Conservation (phyloP, 2,888 invertebrate species). For the Synanthedon andrenaeformis region DNA sequence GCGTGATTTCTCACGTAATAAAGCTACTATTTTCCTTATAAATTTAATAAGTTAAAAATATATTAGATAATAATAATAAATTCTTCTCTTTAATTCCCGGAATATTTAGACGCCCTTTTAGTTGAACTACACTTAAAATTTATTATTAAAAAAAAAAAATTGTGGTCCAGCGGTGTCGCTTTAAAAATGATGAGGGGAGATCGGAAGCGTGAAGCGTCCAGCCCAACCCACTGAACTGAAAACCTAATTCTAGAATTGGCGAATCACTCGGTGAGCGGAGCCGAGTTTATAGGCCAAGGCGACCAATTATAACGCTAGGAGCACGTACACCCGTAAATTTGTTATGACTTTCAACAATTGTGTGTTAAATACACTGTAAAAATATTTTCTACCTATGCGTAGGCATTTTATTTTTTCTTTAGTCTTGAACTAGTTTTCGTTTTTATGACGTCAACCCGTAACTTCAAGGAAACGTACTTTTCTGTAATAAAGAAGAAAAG, state of each 20-base stretch:
- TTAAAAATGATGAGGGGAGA: constrained; percentile 8
- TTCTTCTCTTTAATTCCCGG: not conserved
- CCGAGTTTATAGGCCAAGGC: constrained; percentile 62
- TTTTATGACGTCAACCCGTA: not conserved
- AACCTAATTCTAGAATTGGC: constrained; percentile 69
- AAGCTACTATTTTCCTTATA: no score
- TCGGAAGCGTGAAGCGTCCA: constrained; percentile 49
- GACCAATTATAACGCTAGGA: constrained; percentile 43
- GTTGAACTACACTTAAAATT: not conserved
- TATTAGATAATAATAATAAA: no score
- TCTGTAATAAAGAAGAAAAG: no score
- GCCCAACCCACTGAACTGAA: constrained; percentile 61
- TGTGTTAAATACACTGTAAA: not conserved
- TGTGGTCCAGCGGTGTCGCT: not conserved
- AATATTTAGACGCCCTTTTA: not conserved
- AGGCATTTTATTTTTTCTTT: constrained; percentile 1
- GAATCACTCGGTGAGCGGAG: constrained; percentile 48
- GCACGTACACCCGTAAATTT: constrained; percentile 13
- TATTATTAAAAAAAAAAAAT: not conserved
- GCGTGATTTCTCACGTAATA: no score
- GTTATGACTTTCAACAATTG: constrained; percentile 21
- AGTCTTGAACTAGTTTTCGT: not conserved
- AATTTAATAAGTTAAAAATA: no score
- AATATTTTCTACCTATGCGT: constrained; percentile 1
- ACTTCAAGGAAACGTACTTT: no score